Evolutionary conservation across 1,140 invertebrate species (phyloP), one percentile per base, ranked within the genome.

Genomic region (Anastrepha obliqua): DNA sequence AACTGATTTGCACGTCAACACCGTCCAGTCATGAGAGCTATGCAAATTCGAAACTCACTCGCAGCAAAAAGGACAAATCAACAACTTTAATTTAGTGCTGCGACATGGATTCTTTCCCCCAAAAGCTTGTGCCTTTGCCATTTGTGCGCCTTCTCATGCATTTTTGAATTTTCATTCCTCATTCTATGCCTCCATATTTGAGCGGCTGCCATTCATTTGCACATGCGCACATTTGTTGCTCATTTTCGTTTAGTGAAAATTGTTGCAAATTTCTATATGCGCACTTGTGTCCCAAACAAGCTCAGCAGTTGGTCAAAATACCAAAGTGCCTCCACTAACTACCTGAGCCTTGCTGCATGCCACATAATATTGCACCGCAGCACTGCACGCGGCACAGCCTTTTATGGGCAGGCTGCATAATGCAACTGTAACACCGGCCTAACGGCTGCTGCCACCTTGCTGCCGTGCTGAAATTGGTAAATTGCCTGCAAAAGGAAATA

Each of bases 401-500:
- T 81, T 81, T 81, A 81, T 55, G 74, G 74, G 11, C n/a, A 20
- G n/a, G 9, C 74, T 58, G 74, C 47, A 81, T 55, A 81, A 81
- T 55, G 74, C 74, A 81, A 81, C 74, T 81, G 47, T 58, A 81
- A 20, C 74, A 81, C 17, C 9, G 47, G 8, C 74, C 51, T 81
- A 81, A 81, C 74, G 74, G 70, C 51, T 70, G 74, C 74, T 55
- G 74, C n/a, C 47, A 55, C 51, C 74, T 55, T 55, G 51, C 51
- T 55, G 89, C 64, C 88, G 88, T 42, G 70, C 87, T 87, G 15
- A 55, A 87, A 87, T 70, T 85, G 88, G 86, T 88, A 91, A 89
- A 89, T 89, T 89, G 88, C 87, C 44, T 62, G 39, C 62, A 67
- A 86, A 81, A 81, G 74, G 74, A 81, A 42, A 9, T 42, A 81